Conservation (phyloP, 1,140 invertebrate genomes). For the Saxidomus purpurata region DNA sequence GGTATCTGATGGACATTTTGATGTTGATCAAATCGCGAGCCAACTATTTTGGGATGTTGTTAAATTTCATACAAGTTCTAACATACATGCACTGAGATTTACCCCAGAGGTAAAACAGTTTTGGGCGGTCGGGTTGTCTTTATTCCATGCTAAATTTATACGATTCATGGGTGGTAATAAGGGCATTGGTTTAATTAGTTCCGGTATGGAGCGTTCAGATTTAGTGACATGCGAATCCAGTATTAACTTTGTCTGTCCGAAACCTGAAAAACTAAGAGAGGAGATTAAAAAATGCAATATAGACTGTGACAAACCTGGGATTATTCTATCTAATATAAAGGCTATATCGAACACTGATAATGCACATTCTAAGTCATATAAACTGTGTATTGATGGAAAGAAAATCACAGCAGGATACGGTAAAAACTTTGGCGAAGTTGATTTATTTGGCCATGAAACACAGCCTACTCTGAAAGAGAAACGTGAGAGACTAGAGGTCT, state of each 20-base stretch:
- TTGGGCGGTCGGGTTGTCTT: neutral
- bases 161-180: neutral
- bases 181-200: neutral
- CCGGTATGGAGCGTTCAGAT: neutral
- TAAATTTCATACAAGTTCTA: neutral
- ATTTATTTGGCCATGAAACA: neutral
- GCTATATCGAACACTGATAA: neutral
- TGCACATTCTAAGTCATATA: neutral
- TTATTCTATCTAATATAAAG: neutral
- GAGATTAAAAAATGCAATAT: neutral
- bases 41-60: conserved; percentile 1
- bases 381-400: conserved; percentile 4
- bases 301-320: neutral
- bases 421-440: neutral
- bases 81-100: neutral
- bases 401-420: neutral
- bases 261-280: neutral
- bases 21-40: neutral
- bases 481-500: neutral
- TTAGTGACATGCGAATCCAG: neutral
- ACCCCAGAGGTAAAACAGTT: conserved; percentile 4
- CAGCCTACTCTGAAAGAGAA: neutral
- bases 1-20: neutral
- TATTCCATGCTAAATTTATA: neutral
- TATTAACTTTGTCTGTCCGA: conserved; percentile 18